Evolutionary conservation across 1,140 invertebrate species (phyloP).

Genomic region (Sarcophaga bullata): DNA sequence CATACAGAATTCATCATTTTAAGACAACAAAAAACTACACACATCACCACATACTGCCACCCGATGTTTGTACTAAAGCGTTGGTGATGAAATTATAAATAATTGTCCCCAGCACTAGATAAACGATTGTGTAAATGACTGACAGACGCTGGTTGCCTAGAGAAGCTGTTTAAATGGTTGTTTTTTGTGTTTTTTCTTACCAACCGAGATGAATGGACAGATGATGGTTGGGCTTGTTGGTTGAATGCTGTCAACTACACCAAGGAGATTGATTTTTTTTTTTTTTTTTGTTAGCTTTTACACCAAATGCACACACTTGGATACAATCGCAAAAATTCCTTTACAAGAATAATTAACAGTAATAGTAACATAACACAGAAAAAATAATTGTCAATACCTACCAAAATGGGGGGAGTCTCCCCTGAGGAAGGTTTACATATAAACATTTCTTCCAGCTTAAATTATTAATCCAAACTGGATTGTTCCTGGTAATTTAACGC

Average conservation of each 20-base stretch:
- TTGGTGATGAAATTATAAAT: conserved; percentile 41
- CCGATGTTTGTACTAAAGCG: neutral
- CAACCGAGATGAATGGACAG: conserved; percentile 3
- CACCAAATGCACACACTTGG: conserved; percentile 18
- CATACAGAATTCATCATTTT: neutral
- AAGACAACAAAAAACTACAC: neutral
- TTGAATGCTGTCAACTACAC: neutral
- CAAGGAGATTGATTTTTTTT: conserved; percentile 3
- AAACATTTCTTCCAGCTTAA: no score
- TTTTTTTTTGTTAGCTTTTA: neutral
- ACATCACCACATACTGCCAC: neutral
- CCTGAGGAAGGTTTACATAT: no score
- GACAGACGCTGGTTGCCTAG: neutral
- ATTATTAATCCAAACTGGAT: no score
- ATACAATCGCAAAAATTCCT: conserved; percentile 24
- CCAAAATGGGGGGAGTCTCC: no score
- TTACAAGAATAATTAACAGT: conserved; percentile 22
- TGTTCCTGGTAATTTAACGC: no score
- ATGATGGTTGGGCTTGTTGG: neutral
- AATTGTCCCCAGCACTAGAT: conserved; percentile 30
- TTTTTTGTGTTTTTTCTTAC: neutral
- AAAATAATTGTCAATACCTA: no score
- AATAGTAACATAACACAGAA: neutral
- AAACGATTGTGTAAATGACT: conserved; percentile 16
- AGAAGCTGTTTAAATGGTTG: neutral